Evolutionary conservation across 53 echinoderm and acorn worm species (phyloP), one percentile per base, ranked within the genome.

Genomic region (Arbacia lixula): DNA sequence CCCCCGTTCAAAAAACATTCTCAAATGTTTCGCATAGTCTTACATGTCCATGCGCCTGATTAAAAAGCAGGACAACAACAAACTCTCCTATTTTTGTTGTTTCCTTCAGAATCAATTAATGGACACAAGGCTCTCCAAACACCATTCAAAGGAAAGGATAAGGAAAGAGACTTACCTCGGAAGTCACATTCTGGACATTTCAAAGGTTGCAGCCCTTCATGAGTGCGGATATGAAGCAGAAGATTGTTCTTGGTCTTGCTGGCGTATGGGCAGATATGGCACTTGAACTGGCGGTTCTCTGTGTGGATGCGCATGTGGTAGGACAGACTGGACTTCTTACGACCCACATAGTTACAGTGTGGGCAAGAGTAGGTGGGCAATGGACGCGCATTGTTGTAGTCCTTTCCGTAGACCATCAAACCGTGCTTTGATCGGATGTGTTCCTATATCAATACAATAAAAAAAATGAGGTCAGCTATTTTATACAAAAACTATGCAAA

Each of bases 191-290:
- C 73, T 12, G 91, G 84, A 38, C 95, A 95, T 33, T 95, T 90
- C 35, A 93, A 50, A 5, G 95, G 93, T 56, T 88, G 89, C 93
- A 95, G 71, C 30, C 95, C 95, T 46, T 83, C 81, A 10, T 95
- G 95, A 25, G 95, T 95, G 21, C 95, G 88, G 79, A 93, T 91
- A 74, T 95, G 95, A 27, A 95, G 91, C n/a, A 93, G 58, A 41
- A 95, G 89, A 68, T 95, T 95, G 61, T 95, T 95, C 73, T 93
- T 95, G 72, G 95, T 93, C 81, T 93, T 93, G 55, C 95, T 95
- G 54, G 93, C 93, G 36, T 95, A 95, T 0, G 93, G 54, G 63
- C 95, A 95, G n/a, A 95, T 52, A 40, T 84, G 74, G 41, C 95
- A 95, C 5, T 86, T 90, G 76, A 88, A 93, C 65, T 90, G 95